Evolutionary conservation across 2,888 invertebrate species (phyloP).

Genomic region (Lottia gigantea): DNA sequence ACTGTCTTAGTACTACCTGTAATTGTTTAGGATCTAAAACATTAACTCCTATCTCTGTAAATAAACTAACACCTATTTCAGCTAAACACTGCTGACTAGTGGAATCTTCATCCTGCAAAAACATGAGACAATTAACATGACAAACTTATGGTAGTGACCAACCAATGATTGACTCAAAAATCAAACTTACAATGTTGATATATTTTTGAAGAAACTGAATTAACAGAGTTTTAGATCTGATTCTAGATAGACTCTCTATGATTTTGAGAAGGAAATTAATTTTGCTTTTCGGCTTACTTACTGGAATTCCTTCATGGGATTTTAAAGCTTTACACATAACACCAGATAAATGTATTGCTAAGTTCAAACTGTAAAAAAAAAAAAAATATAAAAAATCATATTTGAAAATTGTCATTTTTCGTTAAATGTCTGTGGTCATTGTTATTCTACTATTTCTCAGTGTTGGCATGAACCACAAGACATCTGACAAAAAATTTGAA

Average conservation of each 20-base stretch:
- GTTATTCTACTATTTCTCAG: no score
- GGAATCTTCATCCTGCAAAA: constrained; percentile 15
- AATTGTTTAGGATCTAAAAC: constrained; percentile 42
- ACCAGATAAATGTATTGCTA: constrained; percentile 47
- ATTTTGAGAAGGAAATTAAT: no score
- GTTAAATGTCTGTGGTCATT: no score
- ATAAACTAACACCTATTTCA: constrained; percentile 51
- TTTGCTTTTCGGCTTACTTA: no score
- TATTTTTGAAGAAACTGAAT: not conserved
- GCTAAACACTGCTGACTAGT: constrained; percentile 49
- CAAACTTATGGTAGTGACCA: no score
- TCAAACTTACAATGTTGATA: no score
- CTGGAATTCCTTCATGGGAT: not conserved
- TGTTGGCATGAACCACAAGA: no score
- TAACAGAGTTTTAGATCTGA: not conserved
- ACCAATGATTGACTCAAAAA: no score
- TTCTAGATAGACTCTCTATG: not conserved
- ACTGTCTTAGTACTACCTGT: constrained; percentile 32
- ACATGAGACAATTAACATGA: not conserved
- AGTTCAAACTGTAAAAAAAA: constrained; percentile 43
- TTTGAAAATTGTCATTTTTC: no score
- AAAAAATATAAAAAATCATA: no score
- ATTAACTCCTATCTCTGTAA: constrained; percentile 46
- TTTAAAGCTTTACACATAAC: constrained; percentile 51
- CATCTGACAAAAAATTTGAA: no score